Conservation (phyloP, 2,113 vertebrate genomes). For the Ophiodon elongatus region DNA sequence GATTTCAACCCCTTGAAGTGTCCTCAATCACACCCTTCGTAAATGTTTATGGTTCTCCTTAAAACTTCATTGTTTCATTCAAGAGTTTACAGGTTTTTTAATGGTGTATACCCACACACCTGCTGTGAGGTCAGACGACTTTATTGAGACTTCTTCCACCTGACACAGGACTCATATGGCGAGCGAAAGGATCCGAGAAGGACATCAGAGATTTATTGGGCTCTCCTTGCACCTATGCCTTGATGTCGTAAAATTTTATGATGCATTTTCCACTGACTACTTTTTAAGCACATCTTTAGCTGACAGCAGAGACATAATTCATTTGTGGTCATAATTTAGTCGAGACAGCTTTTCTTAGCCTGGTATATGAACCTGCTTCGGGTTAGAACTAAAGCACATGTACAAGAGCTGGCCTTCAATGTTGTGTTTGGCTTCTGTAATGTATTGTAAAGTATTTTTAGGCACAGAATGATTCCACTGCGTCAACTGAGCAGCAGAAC, state of each 20-base stretch:
- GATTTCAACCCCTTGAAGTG: neutral
- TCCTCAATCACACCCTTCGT: neutral
- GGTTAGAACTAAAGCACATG: conserved; percentile 21
- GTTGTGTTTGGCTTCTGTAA: neutral
- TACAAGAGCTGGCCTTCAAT: neutral
- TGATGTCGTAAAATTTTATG: conserved; percentile 72
- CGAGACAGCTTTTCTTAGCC: conserved; percentile 47
- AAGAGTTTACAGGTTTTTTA: neutral
- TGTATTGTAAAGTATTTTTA: neutral
- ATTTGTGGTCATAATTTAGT: conserved; percentile 55
- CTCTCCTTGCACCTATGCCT: conserved; percentile 53
- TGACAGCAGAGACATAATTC: conserved; percentile 64
- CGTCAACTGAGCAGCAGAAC: neutral
- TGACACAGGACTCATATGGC: conserved; percentile 51
- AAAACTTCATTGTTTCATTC: conserved; percentile 4
- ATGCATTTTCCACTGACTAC: conserved; percentile 70
- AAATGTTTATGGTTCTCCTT: neutral
- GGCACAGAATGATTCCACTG: neutral
- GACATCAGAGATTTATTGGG: conserved; percentile 67
- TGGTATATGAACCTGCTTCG: conserved; percentile 54
- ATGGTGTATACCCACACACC: neutral
- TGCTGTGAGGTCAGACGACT: conserved; percentile 20
- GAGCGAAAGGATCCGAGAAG: conserved; percentile 44
- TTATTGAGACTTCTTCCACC: conserved; percentile 8
- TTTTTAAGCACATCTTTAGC: conserved; percentile 76